Evolutionary conservation across 2,888 invertebrate species (phyloP), one percentile per base, ranked within the genome.

Genomic region (Mamestra brassicae): DNA sequence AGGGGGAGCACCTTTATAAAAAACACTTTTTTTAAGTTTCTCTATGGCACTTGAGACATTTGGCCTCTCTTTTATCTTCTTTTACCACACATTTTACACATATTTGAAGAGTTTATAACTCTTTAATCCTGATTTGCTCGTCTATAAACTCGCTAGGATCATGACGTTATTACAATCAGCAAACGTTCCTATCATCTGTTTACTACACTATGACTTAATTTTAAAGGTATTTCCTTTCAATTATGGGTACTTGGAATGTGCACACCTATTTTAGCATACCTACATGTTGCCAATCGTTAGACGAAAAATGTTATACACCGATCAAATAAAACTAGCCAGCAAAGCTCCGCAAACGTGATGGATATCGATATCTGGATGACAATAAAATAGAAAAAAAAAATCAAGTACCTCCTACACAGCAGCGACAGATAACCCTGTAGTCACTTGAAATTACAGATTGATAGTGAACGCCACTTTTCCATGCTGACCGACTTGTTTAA

Each of bases 21-120:
- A 42, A 55, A 36, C 15, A 4, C 1, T 10, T 71, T n/a, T 34
- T 17, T 6, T 6, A 42, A 42, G 0, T 2, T 55, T 10, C 8
- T n/a, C 42, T 7, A 42, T n/a, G 8, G 7, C 17, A n/a, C n/a
- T 54, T 38, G 38, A 60, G 15, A 36, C 15, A 17, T 11, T 47
- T 72, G n/a, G 38, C 26, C 54, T 45, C 34, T 38, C 3, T 68
- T 57, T 58, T 80, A 67, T 67, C 55, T 70, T 13, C 2, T 60
- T 73, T 61, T n/a, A 34, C 36, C 55, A 60, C 8, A 54, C 52
- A 42, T n/a, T 26, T 60, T 26, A 55, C 11, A 61, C 36, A 65
- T 76, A 76, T 76, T 80, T 68, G 15, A 52, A 34, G 26, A 71
- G n/a, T 55, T 17, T 63, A 75, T 7, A 64, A 13, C 52, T 42